Evolutionary conservation across 37 sponge, comb jelly and placozoan species (phyloP), one percentile per base, ranked within the genome.

Genomic region (Geodia barretti): DNA sequence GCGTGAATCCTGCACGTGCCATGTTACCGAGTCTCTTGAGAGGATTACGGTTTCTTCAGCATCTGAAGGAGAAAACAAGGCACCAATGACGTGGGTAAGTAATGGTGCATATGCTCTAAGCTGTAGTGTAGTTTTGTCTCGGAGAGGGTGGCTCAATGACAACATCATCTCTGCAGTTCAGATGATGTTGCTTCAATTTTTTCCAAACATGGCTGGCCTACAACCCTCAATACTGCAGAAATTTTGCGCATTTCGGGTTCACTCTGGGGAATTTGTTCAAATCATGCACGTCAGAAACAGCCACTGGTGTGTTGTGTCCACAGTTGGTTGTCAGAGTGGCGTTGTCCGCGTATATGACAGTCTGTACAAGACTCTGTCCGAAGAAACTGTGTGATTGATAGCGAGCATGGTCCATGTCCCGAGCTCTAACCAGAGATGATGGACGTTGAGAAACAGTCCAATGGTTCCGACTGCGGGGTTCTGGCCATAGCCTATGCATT

Each of bases 111-210:
- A 24, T 4, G 30, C 39, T 7, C 5, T 19, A n/a, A n/a, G n/a
- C n/a, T n/a, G n/a, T n/a, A n/a, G n/a, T n/a, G n/a, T n/a, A n/a
- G n/a, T n/a, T n/a, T n/a, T n/a, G n/a, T n/a, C n/a, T n/a, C n/a
- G n/a, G n/a, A n/a, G n/a, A 25, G 74, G 74, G 7, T 62, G 63
- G 63, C 64, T 77, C 25, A 38, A 77, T 36, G 77, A 77, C 25
- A 64, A 8, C 25, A 28, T 77, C 39, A 62, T 77, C 65, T 4
- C 64, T 30, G 77, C 77, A 3, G n/a, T n/a, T 62, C 77, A 77
- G 41, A 35, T 7, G 19, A 63, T 77, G 19, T 9, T 75, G 75
- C 34, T 59, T 1, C 75, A 75, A 60, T 43, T 41, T 0, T 75
- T 26, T 58, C 75, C 75, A 3, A 25, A 58, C 21, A 58, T 75